These are phyloP conservation scores for Rhyacichthys aspro DNA, from an alignment of 2,797 vertebrate species.

Conservation along the genomic window DNA sequence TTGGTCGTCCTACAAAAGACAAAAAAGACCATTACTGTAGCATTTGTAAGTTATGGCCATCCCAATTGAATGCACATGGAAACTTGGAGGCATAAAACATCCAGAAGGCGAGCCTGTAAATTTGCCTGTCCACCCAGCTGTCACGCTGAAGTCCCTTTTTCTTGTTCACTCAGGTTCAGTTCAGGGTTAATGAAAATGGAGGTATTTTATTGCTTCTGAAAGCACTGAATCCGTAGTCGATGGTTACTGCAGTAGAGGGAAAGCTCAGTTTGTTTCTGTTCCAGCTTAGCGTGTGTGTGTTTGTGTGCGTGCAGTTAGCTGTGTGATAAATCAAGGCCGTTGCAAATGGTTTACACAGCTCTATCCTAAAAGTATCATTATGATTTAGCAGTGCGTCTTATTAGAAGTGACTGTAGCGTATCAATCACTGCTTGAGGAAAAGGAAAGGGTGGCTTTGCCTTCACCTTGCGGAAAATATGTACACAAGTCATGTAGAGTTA, in stretches of 20 bases:
- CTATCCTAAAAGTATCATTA: slow-evolving; percentile 36
- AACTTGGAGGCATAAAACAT: slow-evolving; percentile 44
- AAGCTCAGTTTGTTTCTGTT: slow-evolving; percentile 49
- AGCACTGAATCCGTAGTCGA: slow-evolving; percentile 45
- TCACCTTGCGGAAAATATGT: background rate
- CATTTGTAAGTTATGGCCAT: slow-evolving; percentile 40
- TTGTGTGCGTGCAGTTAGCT: slow-evolving; percentile 5
- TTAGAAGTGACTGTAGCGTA: slow-evolving; percentile 39
- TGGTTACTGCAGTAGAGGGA: slow-evolving; percentile 16
- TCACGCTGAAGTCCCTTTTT: slow-evolving; percentile 38
- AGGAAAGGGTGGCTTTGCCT: slow-evolving; percentile 9
- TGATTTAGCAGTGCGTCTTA: slow-evolving; percentile 51
- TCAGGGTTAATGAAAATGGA: slow-evolving; percentile 66
- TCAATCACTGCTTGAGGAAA: slow-evolving; percentile 23
- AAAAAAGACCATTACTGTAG: slow-evolving; percentile 28
- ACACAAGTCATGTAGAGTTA: slow-evolving; percentile 4
- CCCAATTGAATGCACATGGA: slow-evolving; percentile 15
- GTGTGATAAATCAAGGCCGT: slow-evolving; percentile 39
- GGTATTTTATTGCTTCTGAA: slow-evolving; percentile 51
- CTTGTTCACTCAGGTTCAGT: slow-evolving; percentile 59
- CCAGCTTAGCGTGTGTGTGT: slow-evolving; percentile 5
- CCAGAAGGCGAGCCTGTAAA: slow-evolving; percentile 36
- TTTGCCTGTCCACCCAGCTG: slow-evolving; percentile 33
- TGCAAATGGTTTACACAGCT: slow-evolving; percentile 40
- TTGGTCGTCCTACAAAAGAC: slow-evolving; percentile 17